Conservation (phyloP, 2,888 invertebrate genomes). For the Nemoura dubitans region DNA sequence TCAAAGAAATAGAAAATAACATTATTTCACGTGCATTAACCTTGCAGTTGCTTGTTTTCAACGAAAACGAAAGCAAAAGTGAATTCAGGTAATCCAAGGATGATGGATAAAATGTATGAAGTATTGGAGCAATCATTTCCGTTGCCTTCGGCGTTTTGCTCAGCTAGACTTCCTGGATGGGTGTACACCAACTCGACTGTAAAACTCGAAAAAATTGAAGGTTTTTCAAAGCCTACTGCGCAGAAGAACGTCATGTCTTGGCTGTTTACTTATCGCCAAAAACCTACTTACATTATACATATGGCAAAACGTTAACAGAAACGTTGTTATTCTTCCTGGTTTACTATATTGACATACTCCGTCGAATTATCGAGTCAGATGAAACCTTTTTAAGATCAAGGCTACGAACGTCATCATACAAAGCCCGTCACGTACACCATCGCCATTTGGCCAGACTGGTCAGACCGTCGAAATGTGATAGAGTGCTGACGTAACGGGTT, state of each 20-base stretch:
- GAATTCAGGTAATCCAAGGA: conserved; percentile 3
- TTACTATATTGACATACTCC: not conserved
- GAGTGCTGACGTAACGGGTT: too few species aligned
- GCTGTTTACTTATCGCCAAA: not conserved
- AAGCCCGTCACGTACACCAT: too few species aligned
- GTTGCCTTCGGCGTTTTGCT: not conserved
- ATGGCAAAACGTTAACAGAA: not conserved
- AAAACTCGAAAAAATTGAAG: not conserved
- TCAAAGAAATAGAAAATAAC: not conserved
- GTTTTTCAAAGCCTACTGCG: not conserved
- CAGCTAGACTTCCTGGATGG: not conserved
- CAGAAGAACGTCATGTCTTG: not conserved
- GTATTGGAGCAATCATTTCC: not conserved
- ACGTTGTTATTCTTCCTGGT: not conserved
- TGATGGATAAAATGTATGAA: conserved; percentile 7
- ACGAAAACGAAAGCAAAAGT: conserved; percentile 2
- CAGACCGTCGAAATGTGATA: too few species aligned
- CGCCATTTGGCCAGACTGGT: too few species aligned
- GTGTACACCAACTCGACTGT: not conserved
- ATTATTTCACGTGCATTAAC: conserved; percentile 7
- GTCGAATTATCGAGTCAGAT: not conserved
- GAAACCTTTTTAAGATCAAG: not conserved
- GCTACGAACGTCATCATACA: not conserved
- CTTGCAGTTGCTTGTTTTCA: not conserved
- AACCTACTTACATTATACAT: not conserved